phyloP scores from a whole-genome alignment of 2,888 invertebrate genomes.

The Bellardia bayeri region DNA sequence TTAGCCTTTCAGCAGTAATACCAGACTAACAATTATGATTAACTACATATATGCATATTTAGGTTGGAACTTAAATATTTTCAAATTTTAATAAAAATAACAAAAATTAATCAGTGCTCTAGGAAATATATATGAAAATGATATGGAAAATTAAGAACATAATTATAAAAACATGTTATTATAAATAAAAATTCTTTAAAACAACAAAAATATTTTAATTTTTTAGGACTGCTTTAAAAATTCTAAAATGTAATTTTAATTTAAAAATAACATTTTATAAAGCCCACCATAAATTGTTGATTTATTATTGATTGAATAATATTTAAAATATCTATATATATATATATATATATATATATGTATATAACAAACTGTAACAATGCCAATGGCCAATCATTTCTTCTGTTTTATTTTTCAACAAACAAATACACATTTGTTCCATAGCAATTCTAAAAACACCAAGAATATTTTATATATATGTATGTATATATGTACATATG shows the following conservation, averaged over 20 bases:
- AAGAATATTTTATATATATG: neutral
- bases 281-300: constrained; percentile 10
- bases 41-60: too few relatives aligned
- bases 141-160: too few relatives aligned
- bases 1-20: too few relatives aligned
- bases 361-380: constrained; percentile 6
- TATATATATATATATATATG: too few relatives aligned
- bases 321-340: too few relatives aligned
- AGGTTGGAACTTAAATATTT: too few relatives aligned
- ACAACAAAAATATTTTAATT: neutral
- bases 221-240: neutral
- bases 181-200: neutral
- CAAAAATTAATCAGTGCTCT: too few relatives aligned
- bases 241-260: neutral
- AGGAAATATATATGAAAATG: too few relatives aligned
- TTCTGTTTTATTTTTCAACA: neutral
- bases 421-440: neutral
- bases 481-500: neutral
- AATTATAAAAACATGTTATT: too few relatives aligned
- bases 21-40: too few relatives aligned
- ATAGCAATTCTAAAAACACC: neutral
- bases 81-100: too few relatives aligned
- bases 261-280: neutral
- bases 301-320: constrained; percentile 18
- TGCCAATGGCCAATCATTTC: constrained; percentile 62